Conservation (phyloP, 2,888 invertebrate species). For the Eristalis arbustorum region DNA sequence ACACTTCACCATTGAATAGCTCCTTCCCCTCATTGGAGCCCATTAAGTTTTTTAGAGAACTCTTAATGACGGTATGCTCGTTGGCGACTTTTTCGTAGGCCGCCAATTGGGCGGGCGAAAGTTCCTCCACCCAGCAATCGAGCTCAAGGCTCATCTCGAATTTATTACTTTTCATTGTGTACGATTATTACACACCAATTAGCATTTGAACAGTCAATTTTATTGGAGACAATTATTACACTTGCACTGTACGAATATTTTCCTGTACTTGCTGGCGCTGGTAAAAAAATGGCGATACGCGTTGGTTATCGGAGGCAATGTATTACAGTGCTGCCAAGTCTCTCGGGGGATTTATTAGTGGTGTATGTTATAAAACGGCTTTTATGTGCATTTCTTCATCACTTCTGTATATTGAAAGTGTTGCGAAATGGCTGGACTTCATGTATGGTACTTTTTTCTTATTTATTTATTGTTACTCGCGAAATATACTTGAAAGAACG, state of each 20-base stretch:
- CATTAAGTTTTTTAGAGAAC: constrained; percentile 81
- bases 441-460: too few species aligned
- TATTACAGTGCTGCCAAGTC: not conserved
- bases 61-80: constrained; percentile 85
- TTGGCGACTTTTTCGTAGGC: constrained; percentile 84
- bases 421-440: not conserved
- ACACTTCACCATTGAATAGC: constrained; percentile 85
- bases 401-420: too few species aligned
- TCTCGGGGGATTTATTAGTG: too few species aligned
- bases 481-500: too few species aligned
- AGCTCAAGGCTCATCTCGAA: constrained; percentile 82
- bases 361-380: not conserved
- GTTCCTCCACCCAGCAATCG: constrained; percentile 87
- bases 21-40: constrained; percentile 83
- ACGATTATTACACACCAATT: not conserved
- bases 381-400: not conserved
- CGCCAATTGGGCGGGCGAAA: constrained; percentile 85
- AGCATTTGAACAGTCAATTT: not conserved
- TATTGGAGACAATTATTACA: not conserved
- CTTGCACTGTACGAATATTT: constrained; percentile 3
- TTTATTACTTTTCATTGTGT: constrained; percentile 75
- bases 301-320: constrained; percentile 15
- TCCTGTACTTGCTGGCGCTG: not conserved
- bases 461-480: too few species aligned
- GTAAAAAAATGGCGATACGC: constrained; percentile 56